Base-by-base conservation (phyloP, 2,113 vertebrate species). In the Ranitomeya variabilis region DNA sequence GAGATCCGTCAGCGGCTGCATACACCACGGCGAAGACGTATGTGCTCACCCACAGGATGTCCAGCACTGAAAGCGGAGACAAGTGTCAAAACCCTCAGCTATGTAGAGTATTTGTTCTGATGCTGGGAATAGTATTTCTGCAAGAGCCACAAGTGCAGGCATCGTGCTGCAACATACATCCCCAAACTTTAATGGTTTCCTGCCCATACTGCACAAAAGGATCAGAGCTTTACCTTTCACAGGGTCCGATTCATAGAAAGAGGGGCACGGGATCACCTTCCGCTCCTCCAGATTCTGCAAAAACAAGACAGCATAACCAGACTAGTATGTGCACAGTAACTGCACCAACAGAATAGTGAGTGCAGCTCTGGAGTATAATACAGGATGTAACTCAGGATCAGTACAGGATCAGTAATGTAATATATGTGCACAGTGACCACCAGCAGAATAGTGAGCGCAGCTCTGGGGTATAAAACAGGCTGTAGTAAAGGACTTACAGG, bases 31-130 rank as follows among this genome's bases (percentile, higher is more conserved):
- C 95, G 85, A 99, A 99, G 91, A 96, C 97, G 0, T 93, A 99
- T 0, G 98, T 99, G 83, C 96, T 97, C 51, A 99, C 94, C 98
- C 98, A 99, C 78, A 97, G 93, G 2, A 99, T 96, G 7, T 99
- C 98, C 91, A 99, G 89, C 91, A 99, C 98, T 99, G 92, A 71
- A 91, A 93, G 31, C 26, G 11, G 13, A 37, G 0, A 26, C 23
- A 67, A 69, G 4, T 71, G 69, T 71, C 14, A 71, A 23, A 69
- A 14, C 69, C 69, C 69, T 13, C 69, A 31, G 23, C 69, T 31
- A 12, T 26, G 55, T 11, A 12, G 54, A 55, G 12, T 55, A 57
- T 57, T 13, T 1, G 55, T 9, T 9, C 55, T 57, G 55, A 57
- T 57, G 55, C 55, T 57, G 8, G 7, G 55, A 13, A 7, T 57